A percentile compares a stretch with the other conserved stretches of the same genome.
phyloP scores from a whole-genome alignment of 2,113 vertebrate species.

The Rattus rattus region DNA sequence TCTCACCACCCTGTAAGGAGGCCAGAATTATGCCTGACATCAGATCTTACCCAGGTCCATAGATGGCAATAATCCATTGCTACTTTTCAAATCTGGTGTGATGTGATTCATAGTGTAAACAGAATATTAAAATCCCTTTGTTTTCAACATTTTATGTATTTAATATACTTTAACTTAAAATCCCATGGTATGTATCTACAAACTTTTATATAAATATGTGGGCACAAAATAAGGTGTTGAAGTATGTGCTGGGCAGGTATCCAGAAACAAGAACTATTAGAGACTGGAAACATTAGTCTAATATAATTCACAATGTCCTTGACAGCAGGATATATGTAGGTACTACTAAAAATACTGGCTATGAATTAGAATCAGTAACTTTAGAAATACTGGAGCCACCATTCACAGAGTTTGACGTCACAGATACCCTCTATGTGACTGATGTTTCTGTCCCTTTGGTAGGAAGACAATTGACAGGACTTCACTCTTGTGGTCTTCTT shows the following conservation, averaged over 20 bases:
- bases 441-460: neutral
- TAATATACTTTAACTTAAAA: constrained; percentile 41
- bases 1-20: rapidly evolving
- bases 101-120: neutral
- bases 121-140: neutral
- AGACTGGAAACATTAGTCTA: neutral
- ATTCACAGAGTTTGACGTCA: neutral
- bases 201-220: neutral
- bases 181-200: neutral
- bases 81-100: neutral
- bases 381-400: neutral
- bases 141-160: constrained; percentile 39
- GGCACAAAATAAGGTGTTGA: neutral
- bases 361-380: neutral
- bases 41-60: neutral
- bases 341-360: rapidly evolving
- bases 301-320: neutral
- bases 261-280: neutral
- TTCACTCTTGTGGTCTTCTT: neutral
- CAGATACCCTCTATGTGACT: neutral
- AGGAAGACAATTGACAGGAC: neutral
- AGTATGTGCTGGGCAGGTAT: neutral
- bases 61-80: neutral
- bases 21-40: neutral
- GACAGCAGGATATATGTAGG: rapidly evolving